Percentiles rank a stretch among this genome's conserved stretches.
Conservation (phyloP, 2,797 vertebrate species). For the Brachymystax lenok region DNA sequence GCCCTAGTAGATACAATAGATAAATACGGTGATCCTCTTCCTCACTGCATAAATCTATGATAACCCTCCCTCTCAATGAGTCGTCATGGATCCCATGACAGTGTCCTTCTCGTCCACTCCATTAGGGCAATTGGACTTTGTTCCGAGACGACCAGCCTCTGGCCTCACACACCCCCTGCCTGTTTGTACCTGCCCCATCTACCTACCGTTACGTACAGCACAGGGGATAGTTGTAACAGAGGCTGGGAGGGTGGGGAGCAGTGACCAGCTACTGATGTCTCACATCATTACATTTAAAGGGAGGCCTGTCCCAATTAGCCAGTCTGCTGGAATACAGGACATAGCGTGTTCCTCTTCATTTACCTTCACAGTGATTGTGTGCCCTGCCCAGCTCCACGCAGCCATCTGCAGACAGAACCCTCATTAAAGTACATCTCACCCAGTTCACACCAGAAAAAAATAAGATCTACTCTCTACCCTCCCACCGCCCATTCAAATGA, state of each 20-base stretch:
- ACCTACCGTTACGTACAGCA: not conserved
- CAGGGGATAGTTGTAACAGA: not conserved
- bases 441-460: not conserved
- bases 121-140: not conserved
- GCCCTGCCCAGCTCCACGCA: not conserved
- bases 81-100: not conserved
- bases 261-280: not conserved
- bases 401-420: not conserved
- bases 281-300: slow-evolving; percentile 3
- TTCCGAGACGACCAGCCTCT: not conserved
- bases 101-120: not conserved
- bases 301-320: slow-evolving; percentile 1
- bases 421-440: not conserved
- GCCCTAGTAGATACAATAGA: too few species aligned
- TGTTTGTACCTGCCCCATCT: not conserved
- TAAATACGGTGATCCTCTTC: too few species aligned
- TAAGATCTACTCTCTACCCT: not conserved
- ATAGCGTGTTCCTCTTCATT: not conserved
- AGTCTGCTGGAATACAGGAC: not conserved
- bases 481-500: not conserved
- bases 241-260: not conserved
- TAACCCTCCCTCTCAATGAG: not conserved
- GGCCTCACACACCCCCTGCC: not conserved
- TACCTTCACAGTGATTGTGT: not conserved
- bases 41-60: too few species aligned